A percentile compares a stretch with the other conserved stretches of the same genome.
These are phyloP conservation scores for Clostera curtula DNA, from an alignment of 2,888 invertebrate species.

Conservation along the genomic window DNA sequence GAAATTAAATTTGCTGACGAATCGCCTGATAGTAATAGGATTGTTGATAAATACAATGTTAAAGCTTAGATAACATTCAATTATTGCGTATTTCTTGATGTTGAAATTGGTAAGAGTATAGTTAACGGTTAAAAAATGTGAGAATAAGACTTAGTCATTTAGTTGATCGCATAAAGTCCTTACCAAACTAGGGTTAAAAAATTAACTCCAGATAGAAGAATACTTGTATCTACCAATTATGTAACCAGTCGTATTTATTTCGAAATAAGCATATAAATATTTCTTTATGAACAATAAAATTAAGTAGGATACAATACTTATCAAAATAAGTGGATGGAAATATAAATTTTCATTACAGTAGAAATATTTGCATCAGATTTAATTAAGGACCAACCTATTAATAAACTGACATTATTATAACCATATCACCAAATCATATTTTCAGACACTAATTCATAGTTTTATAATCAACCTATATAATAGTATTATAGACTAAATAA, in stretches of 20 bases:
- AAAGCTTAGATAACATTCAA: constrained; percentile 34
- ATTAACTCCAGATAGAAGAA: no score
- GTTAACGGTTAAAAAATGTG: constrained; percentile 10
- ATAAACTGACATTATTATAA: constrained; percentile 37
- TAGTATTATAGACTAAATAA: no score
- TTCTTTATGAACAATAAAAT: not conserved
- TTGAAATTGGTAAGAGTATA: constrained; percentile 4
- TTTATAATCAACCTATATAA: constrained; percentile 9
- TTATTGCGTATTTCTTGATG: constrained; percentile 12
- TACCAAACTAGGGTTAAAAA: no score
- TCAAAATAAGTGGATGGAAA: constrained; percentile 13
- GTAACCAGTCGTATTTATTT: no score
- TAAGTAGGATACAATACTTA: not conserved
- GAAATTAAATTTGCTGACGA: constrained; percentile 67
- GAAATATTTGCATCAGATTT: constrained; percentile 32
- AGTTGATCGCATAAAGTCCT: no score
- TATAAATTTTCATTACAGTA: constrained; percentile 10
- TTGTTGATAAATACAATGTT: constrained; percentile 56
- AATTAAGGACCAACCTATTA: constrained; percentile 59
- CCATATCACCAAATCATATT: constrained; percentile 50
- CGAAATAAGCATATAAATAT: constrained; percentile 9
- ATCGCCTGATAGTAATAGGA: constrained; percentile 62
- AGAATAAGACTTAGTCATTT: constrained; percentile 13
- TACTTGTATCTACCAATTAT: no score
- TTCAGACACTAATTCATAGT: constrained; percentile 9